These are phyloP conservation scores for Platalea minor DNA, from an alignment of 2,797 vertebrate species.

Conservation along the genomic window DNA sequence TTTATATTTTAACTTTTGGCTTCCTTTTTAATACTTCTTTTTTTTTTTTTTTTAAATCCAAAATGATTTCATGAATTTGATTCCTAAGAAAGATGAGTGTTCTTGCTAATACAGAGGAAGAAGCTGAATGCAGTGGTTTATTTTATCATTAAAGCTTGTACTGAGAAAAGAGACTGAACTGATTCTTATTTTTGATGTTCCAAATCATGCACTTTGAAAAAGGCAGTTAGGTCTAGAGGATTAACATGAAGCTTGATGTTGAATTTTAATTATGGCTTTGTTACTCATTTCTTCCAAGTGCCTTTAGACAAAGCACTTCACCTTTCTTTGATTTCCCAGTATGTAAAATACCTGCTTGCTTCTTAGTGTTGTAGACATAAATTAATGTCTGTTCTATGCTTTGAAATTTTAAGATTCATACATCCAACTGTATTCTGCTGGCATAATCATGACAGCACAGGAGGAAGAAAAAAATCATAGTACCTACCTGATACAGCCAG, in stretches of 20 bases:
- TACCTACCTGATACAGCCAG: background rate
- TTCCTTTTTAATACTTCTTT: background rate
- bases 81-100: background rate
- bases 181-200: constrained; percentile 39
- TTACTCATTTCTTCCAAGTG: constrained; percentile 18
- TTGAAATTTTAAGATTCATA: constrained; percentile 20
- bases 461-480: background rate
- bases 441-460: background rate
- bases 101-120: background rate
- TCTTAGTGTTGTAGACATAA: constrained; percentile 2
- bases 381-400: constrained; percentile 29
- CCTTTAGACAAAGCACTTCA: constrained; percentile 60
- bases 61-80: background rate
- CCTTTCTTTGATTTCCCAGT: constrained; percentile 48
- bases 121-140: background rate
- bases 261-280: constrained; percentile 63
- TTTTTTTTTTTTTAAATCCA: background rate
- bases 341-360: constrained; percentile 42
- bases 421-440: background rate
- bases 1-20: background rate
- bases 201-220: constrained; percentile 37
- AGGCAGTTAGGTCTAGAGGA: constrained; percentile 28
- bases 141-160: constrained; percentile 6
- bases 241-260: constrained; percentile 50
- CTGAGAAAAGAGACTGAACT: background rate